Base-by-base conservation (phyloP, 2,797 vertebrate species). In the Onychomys leucogaster region DNA sequence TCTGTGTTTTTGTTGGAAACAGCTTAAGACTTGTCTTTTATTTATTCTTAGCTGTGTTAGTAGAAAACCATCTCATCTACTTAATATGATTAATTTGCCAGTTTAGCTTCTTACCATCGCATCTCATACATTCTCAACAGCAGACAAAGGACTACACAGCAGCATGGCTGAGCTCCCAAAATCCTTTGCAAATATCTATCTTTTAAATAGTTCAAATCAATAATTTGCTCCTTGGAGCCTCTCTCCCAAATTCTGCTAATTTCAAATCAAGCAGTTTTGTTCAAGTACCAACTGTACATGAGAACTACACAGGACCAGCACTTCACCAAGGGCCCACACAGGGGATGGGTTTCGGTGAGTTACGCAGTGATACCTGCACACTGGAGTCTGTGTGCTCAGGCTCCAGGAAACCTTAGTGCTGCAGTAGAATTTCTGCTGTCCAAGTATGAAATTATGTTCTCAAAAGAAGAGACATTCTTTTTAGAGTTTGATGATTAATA, bases 21-120 rank as follows among this genome's bases (percentile, higher is more conserved):
- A 90, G 41, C 77, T 83, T 95, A 83, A 61, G 25, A 88, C 63
- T 92, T 91, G 83, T 61, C 67, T 91, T 85, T 89, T 94, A 78
- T 94, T 96, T 93, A 85, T 69, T 82, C 92, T 97, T 82, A 95
- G 90, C 75, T 32, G 57, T 91, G 61, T 89, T 77, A 87, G 83
- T 87, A 97, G 76, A 86, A 89, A 93, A 25, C 88, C 76, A 80
- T 90, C 88, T 84, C 34, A 91, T 83, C 90, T 77, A 67, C 93
- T 94, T 95, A 96, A 71, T 10, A 69, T 81, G 89, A 95, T 91
- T 89, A 91, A 97, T 81, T 59, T 75, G 59, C 29, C 63, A 21
- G 52, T 41, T 69, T 41, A 37, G 37, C 37, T 52, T n/a, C 43
- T 89, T 81, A 37, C 75, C 43, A 69, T 41, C 27, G 46, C 19